These are phyloP conservation scores for Neodiprion fabricii DNA, from an alignment of 1,140 invertebrate species.

Conservation along the genomic window DNA sequence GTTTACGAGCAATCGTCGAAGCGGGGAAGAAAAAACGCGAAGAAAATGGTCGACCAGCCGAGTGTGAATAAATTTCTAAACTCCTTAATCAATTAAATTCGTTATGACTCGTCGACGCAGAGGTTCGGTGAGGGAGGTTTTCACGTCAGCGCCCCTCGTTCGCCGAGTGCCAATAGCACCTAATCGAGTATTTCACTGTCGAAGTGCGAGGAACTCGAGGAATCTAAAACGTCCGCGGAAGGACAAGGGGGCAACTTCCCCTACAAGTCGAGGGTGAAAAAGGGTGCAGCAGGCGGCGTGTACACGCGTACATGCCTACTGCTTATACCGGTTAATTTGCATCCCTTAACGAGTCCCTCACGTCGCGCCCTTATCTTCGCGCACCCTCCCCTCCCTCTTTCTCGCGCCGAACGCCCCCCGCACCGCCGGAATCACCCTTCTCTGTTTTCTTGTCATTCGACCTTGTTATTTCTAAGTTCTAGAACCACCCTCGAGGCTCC, in stretches of 20 bases:
- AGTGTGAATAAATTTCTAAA: too few relatives aligned
- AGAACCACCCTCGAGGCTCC: constrained; percentile 2
- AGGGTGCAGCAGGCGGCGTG: constrained; percentile 36
- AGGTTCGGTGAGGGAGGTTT: too few relatives aligned
- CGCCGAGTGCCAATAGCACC: background rate
- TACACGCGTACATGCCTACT: constrained; percentile 38
- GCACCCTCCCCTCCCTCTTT: constrained; percentile 23
- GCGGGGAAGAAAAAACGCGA: too few relatives aligned
- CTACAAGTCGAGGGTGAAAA: constrained; percentile 30
- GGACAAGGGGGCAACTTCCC: constrained; percentile 20
- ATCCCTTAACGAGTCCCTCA: constrained; percentile 59
- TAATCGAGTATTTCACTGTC: background rate
- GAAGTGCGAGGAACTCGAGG: background rate
- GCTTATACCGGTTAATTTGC: constrained; percentile 52
- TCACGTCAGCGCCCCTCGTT: too few relatives aligned
- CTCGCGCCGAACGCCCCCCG: constrained; percentile 6
- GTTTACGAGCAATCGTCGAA: too few relatives aligned
- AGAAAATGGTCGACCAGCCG: too few relatives aligned
- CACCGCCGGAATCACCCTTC: constrained; percentile 24
- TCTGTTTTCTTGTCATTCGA: constrained; percentile 49
- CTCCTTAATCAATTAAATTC: too few relatives aligned
- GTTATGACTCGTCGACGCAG: too few relatives aligned
- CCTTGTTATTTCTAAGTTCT: constrained; percentile 47
- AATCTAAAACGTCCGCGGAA: constrained; percentile 18
- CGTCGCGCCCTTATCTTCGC: constrained; percentile 54